Percentiles rank a stretch among this genome's conserved stretches.
Evolutionary conservation across 2,113 vertebrate genomes (phyloP).

Genomic region (Carettochelys insculpta): DNA sequence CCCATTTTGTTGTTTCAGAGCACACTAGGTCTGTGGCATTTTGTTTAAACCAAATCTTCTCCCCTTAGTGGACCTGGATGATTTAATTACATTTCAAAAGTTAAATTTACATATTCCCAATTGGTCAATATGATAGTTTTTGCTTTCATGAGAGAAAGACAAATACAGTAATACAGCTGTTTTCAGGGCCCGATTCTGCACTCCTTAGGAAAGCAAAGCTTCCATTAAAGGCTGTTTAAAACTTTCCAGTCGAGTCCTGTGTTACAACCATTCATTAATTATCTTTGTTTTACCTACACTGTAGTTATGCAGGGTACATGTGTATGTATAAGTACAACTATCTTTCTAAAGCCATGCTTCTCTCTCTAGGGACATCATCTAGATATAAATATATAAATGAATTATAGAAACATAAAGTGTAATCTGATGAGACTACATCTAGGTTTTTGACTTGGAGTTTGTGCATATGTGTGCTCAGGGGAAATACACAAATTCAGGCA

Average conservation of each 20-base stretch:
- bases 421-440: slow-evolving; percentile 22
- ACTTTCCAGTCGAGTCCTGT: background rate
- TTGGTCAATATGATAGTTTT: background rate
- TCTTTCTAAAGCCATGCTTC: background rate
- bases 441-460: slow-evolving; percentile 9
- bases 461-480: background rate
- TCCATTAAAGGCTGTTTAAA: background rate
- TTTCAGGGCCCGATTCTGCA: background rate
- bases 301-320: background rate
- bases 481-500: slow-evolving; percentile 9
- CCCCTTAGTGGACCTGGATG: background rate
- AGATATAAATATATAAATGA: background rate
- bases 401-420: background rate
- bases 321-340: background rate
- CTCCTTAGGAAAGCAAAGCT: background rate
- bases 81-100: slow-evolving; percentile 10
- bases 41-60: background rate
- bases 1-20: background rate
- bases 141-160: background rate
- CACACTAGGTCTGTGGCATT: background rate
- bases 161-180: background rate
- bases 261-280: background rate
- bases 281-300: background rate
- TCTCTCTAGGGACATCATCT: no score
- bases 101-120: slow-evolving; percentile 17